A percentile compares a stretch with the other conserved stretches of the same genome.
phyloP scores from a whole-genome alignment of 2,797 vertebrate genomes.

The Microcaecilia unicolor region DNA sequence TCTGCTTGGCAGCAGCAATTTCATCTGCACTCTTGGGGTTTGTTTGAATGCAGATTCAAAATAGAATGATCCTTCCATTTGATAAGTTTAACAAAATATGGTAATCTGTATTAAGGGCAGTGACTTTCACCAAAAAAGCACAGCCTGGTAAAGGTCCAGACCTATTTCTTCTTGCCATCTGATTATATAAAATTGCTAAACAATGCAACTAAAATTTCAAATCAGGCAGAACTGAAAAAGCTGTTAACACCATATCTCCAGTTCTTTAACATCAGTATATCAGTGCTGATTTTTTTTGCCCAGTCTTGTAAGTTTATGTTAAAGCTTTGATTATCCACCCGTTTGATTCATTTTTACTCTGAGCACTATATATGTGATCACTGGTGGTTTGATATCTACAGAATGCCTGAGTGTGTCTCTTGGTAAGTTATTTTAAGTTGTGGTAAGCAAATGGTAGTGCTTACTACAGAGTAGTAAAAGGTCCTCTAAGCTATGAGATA shows the following conservation, averaged over 20 bases:
- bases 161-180: constrained; percentile 35
- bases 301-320: not conserved
- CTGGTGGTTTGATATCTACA: too few relatives aligned
- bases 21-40: constrained; percentile 38
- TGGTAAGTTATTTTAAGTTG: too few relatives aligned
- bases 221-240: constrained; percentile 20
- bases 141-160: constrained; percentile 34
- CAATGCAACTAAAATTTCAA: constrained; percentile 40
- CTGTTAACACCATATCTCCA: constrained; percentile 24
- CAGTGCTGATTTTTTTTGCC: not conserved
- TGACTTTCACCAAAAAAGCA: constrained; percentile 39
- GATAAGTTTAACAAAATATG: constrained; percentile 43
- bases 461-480: too few relatives aligned
- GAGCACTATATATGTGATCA: too few relatives aligned
- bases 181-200: constrained; percentile 34
- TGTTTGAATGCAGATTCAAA: constrained; percentile 31
- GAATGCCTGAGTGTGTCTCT: too few relatives aligned
- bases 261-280: not conserved
- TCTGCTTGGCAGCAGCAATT: constrained; percentile 43
- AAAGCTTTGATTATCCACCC: too few relatives aligned
- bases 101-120: constrained; percentile 37
- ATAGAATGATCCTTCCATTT: constrained; percentile 38
- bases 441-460: too few relatives aligned
- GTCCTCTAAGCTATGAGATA: too few relatives aligned
- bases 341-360: constrained; percentile 1